Conservation (phyloP, 2,797 vertebrate species). For the Alosa sapidissima region DNA sequence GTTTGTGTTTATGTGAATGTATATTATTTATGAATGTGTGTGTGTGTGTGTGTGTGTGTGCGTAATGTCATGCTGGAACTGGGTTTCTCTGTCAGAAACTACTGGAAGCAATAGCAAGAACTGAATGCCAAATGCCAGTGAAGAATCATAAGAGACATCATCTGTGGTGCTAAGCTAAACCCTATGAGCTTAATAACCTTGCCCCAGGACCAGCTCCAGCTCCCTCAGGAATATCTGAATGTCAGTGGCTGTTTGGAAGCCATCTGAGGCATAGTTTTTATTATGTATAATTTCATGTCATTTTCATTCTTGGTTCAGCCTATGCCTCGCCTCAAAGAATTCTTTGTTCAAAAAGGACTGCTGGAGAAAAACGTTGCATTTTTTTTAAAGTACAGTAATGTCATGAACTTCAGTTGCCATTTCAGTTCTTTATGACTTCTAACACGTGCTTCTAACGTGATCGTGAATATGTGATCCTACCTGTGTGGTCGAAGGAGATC, state of each 20-base stretch:
- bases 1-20: not conserved
- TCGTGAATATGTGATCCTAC: conserved; percentile 61
- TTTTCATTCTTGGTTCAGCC: not conserved
- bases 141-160: not conserved
- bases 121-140: not conserved
- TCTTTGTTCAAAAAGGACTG: not conserved
- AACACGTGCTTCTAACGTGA: not conserved
- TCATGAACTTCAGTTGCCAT: not conserved
- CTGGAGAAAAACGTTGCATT: not conserved
- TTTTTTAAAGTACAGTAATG: not conserved
- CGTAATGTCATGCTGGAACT: not conserved
- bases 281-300: not conserved
- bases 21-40: conserved; percentile 37
- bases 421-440: not conserved
- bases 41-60: not conserved
- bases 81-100: not conserved
- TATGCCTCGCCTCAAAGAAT: not conserved
- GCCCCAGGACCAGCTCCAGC: not conserved
- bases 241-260: not conserved
- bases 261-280: not conserved
- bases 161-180: not conserved
- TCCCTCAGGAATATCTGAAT: not conserved
- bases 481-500: conserved; percentile 86
- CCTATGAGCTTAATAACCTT: not conserved
- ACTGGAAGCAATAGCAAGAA: conserved; percentile 4